Conservation (phyloP, 2,113 vertebrate species). For the Sisor rabdophorus region DNA sequence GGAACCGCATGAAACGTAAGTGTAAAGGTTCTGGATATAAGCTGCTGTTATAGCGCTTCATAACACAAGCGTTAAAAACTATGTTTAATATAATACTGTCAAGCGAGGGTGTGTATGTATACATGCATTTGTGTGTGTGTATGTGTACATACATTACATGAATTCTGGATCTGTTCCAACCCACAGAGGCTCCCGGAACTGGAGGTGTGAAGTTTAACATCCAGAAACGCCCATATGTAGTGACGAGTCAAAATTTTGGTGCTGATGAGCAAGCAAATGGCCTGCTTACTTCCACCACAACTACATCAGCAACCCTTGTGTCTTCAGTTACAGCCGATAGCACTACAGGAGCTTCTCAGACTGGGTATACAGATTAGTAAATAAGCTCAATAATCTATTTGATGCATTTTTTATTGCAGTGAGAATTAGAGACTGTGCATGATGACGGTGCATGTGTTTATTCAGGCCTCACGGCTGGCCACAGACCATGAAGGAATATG, state of each 20-base stretch:
- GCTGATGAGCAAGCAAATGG: conserved; percentile 62
- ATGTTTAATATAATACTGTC: not conserved
- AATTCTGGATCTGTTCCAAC: not conserved
- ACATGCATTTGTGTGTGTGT: too few relatives aligned
- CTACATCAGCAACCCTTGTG: conserved; percentile 34
- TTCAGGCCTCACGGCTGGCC: conserved; percentile 87
- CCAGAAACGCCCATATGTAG: conserved; percentile 77
- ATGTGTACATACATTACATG: too few relatives aligned
- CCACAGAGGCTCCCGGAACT: conserved; percentile 80
- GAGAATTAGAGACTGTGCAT: not conserved
- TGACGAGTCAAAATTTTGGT: conserved; percentile 72
- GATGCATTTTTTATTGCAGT: not conserved
- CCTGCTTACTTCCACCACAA: conserved; percentile 37
- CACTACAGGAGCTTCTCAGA: conserved; percentile 57
- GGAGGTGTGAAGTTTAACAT: conserved; percentile 85
- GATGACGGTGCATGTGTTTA: not conserved
- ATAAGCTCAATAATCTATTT: not conserved
- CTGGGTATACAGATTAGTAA: conserved; percentile 54
- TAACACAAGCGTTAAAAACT: not conserved
- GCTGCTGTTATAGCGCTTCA: not conserved
- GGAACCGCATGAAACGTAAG: conserved; percentile 81
- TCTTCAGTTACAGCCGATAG: conserved; percentile 52
- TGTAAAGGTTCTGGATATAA: not conserved
- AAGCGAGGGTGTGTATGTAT: too few relatives aligned
- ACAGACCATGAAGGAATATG: conserved; percentile 90